Conservation (phyloP, 2,797 vertebrate species). For the Halcyon badia region DNA sequence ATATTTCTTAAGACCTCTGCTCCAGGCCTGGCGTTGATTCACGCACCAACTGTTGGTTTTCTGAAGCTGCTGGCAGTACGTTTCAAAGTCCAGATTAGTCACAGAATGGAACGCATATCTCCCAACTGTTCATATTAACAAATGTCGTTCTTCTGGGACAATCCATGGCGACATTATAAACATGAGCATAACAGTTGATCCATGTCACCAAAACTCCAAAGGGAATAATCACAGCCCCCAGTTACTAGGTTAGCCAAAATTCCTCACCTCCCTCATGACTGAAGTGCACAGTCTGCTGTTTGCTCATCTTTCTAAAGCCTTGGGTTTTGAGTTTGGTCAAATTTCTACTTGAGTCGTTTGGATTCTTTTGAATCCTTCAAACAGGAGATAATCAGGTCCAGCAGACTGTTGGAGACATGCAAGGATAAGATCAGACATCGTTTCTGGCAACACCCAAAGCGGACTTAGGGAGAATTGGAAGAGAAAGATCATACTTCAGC, state of each 20-base stretch:
- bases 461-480: not conserved
- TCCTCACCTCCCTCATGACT: not conserved
- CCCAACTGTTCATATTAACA: not conserved
- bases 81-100: slow-evolving; percentile 48
- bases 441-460: not conserved
- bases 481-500: not conserved
- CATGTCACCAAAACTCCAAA: not conserved
- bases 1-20: not conserved
- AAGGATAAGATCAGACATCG: not conserved
- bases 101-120: slow-evolving; percentile 2
- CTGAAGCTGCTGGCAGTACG: not conserved
- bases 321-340: not conserved
- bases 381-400: not conserved
- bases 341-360: not conserved
- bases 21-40: not conserved
- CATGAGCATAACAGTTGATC: not conserved
- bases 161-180: not conserved
- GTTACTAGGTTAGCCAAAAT: not conserved
- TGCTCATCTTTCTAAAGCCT: not conserved
- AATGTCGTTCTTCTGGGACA: slow-evolving; percentile 2
- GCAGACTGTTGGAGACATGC: not conserved
- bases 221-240: not conserved
- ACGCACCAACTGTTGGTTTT: not conserved
- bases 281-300: not conserved
- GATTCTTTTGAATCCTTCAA: not conserved